Evolutionary conservation across 2,797 vertebrate species (phyloP).

Genomic region (Parambassis ranga): DNA sequence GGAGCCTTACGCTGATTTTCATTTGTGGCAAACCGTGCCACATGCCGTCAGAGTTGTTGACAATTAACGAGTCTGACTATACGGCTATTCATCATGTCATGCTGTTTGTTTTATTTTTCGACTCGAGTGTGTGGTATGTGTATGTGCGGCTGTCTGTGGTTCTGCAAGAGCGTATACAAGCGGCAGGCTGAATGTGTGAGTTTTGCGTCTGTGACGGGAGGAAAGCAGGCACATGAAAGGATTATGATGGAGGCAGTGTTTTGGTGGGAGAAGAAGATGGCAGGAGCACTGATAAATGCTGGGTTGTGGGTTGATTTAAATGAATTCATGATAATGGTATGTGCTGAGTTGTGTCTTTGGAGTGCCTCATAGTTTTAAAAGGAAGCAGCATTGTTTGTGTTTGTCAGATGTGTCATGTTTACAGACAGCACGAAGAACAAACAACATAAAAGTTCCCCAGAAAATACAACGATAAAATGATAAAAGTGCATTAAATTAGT

Average conservation of each 20-base stretch:
- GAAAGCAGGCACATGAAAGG: constrained; percentile 38
- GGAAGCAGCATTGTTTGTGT: neutral
- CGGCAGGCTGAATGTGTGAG: constrained; percentile 10
- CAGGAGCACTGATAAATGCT: constrained; percentile 16
- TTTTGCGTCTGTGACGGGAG: constrained; percentile 15
- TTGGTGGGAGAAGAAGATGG: neutral
- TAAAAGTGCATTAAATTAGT: constrained; percentile 33
- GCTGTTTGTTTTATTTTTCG: constrained; percentile 34
- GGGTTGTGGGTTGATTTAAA: constrained; percentile 30
- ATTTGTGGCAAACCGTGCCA: constrained; percentile 34
- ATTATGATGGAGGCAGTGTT: constrained; percentile 13
- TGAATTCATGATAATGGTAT: constrained; percentile 28
- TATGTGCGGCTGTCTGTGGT: neutral
- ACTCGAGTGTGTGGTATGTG: neutral
- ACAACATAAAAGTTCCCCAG: neutral
- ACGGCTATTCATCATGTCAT: constrained; percentile 48
- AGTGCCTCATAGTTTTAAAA: constrained; percentile 3
- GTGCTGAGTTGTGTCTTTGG: neutral
- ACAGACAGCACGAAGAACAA: constrained; percentile 1
- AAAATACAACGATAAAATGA: neutral
- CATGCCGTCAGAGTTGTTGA: constrained; percentile 40
- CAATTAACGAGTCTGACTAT: constrained; percentile 46
- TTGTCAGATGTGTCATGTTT: constrained; percentile 30
- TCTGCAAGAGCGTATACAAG: constrained; percentile 3
- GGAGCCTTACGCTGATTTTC: constrained; percentile 45